These are phyloP conservation scores for Dryomyza anilis DNA, from an alignment of 2,888 invertebrate genomes.

Conservation along the genomic window DNA sequence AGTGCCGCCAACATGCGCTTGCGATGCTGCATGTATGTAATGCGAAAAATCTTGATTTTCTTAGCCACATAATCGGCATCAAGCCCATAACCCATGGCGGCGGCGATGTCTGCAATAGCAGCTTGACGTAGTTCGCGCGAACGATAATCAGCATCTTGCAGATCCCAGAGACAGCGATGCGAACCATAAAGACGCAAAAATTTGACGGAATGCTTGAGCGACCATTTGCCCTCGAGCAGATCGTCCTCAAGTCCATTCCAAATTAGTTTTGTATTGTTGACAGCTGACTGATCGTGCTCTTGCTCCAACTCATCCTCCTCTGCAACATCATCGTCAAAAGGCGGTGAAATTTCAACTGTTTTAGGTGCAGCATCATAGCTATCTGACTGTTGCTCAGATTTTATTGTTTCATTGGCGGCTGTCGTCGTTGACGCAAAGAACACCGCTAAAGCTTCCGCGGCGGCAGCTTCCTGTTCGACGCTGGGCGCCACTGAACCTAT, in stretches of 20 bases:
- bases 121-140: slow-evolving; percentile 41
- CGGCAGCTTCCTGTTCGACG: slow-evolving; percentile 28
- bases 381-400: neutral
- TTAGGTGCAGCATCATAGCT: neutral
- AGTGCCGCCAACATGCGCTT: slow-evolving; percentile 41
- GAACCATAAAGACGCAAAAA: slow-evolving; percentile 45
- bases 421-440: neutral
- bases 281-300: neutral
- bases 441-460: neutral
- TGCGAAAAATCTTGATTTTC: slow-evolving; percentile 48
- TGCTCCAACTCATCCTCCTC: neutral
- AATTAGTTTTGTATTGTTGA: slow-evolving; percentile 34
- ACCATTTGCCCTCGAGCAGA: slow-evolving; percentile 45
- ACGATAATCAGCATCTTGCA: slow-evolving; percentile 41
- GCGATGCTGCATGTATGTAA: slow-evolving; percentile 47
- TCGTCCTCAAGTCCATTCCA: slow-evolving; percentile 44
- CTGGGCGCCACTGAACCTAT: slow-evolving; percentile 30
- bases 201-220: slow-evolving; percentile 44
- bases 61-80: slow-evolving; percentile 41
- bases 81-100: slow-evolving; percentile 44
- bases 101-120: slow-evolving; percentile 46
- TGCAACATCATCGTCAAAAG: neutral
- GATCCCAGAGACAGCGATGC: slow-evolving; percentile 44
- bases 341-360: neutral
- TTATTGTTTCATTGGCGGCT: neutral